A percentile compares a stretch with the other conserved stretches of the same genome.
Evolutionary conservation across 2,797 vertebrate species (phyloP).

Genomic region (Pipistrellus nathusii): DNA sequence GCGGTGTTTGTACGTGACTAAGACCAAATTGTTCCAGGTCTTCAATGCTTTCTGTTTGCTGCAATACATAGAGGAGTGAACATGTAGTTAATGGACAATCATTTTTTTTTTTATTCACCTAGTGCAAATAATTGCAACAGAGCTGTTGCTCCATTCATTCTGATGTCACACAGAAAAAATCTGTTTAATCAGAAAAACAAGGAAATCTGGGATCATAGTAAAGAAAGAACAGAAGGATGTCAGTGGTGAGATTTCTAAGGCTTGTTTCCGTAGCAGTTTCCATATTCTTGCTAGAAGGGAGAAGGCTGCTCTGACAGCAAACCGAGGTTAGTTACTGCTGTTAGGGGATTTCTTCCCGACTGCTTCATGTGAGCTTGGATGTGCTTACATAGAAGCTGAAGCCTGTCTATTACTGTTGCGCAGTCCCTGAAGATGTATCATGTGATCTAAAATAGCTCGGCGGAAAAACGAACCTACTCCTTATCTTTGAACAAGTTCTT

Average conservation of each 20-base stretch:
- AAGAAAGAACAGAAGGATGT: neutral
- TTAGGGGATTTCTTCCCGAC: neutral
- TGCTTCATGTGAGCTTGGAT: neutral
- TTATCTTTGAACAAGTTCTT: neutral
- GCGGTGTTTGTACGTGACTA: neutral
- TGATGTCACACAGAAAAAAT: neutral
- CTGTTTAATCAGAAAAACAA: neutral
- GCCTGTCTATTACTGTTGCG: neutral
- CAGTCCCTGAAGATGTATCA: neutral
- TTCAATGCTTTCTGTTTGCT: neutral
- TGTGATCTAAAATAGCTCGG: neutral
- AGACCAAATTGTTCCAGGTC: neutral
- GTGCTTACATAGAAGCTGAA: neutral
- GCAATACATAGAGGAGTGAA: neutral
- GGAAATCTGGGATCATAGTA: neutral
- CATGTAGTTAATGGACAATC: neutral
- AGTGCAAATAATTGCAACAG: neutral
- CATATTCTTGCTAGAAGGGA: neutral
- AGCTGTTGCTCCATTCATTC: neutral
- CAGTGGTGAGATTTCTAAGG: neutral
- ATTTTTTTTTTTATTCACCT: neutral
- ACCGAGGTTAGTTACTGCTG: neutral
- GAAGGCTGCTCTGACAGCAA: neutral
- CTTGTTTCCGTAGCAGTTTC: constrained; percentile 17
- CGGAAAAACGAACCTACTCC: neutral